Evolutionary conservation across 2,797 vertebrate species (phyloP).

Genomic region (Cirrhinus molitorella): DNA sequence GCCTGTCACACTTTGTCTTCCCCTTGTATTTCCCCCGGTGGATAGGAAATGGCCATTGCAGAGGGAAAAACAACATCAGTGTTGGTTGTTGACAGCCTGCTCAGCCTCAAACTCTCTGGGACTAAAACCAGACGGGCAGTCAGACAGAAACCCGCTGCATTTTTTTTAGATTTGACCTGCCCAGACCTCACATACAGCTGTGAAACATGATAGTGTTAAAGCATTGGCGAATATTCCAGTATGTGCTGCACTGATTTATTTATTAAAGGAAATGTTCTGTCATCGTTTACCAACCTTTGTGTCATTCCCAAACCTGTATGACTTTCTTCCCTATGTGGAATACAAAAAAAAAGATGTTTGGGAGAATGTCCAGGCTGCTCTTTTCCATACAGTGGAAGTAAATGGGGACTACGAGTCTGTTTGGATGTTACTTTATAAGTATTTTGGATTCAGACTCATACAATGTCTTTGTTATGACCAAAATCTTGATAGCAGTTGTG

Average conservation of each 20-base stretch:
- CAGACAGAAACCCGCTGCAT: slow-evolving; percentile 62
- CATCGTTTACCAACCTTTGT: background rate
- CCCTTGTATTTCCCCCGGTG: slow-evolving; percentile 55
- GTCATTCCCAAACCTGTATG: background rate
- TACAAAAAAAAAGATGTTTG: background rate
- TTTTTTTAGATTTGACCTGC: slow-evolving; percentile 32
- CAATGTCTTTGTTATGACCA: no score
- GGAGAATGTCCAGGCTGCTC: background rate
- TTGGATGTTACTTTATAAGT: background rate
- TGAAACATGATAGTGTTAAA: slow-evolving; percentile 30
- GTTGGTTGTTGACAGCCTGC: slow-evolving; percentile 70
- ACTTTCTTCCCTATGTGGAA: background rate
- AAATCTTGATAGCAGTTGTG: no score
- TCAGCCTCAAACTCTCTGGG: slow-evolving; percentile 63
- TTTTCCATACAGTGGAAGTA: background rate
- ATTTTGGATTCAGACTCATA: background rate
- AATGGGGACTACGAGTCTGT: background rate
- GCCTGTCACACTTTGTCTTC: slow-evolving; percentile 67
- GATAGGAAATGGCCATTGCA: slow-evolving; percentile 60
- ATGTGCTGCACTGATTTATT: background rate
- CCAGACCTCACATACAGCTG: slow-evolving; percentile 6
- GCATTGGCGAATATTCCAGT: background rate
- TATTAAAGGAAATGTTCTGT: background rate
- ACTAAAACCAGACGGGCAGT: slow-evolving; percentile 57
- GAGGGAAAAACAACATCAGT: slow-evolving; percentile 68